Percentiles rank a stretch among this genome's conserved stretches.
These are phyloP conservation scores for Kradibia gibbosae DNA, from an alignment of 1,140 invertebrate species.

Conservation along the genomic window DNA sequence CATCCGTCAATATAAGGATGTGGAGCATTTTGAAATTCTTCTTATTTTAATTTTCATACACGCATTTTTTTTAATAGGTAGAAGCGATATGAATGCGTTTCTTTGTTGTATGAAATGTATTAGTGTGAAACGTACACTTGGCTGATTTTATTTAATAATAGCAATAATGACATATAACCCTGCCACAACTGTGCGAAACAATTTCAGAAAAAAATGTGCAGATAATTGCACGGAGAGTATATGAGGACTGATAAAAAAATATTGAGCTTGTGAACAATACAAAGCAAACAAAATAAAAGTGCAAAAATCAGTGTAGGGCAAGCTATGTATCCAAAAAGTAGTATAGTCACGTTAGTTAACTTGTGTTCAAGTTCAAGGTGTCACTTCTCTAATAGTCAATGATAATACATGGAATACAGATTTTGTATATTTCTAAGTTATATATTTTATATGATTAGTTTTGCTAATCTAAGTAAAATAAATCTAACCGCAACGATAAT, in stretches of 20 bases:
- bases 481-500: neutral
- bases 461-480: neutral
- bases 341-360: neutral
- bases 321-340: neutral
- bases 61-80: neutral
- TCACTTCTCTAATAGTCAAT: neutral
- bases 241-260: neutral
- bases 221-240: neutral
- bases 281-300: neutral
- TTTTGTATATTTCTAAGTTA: neutral
- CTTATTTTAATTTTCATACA: neutral
- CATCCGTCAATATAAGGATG: neutral
- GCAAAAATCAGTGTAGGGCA: neutral
- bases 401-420: neutral
- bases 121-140: neutral
- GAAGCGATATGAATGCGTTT: neutral
- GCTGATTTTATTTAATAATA: neutral
- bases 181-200: neutral
- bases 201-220: slow-evolving; percentile 7
- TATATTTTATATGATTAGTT: neutral
- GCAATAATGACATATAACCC: neutral
- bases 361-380: neutral
- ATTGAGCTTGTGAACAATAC: neutral
- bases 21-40: neutral
- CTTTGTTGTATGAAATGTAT: neutral